phyloP scores from a whole-genome alignment of 1,140 invertebrate species.

The Harpegnathos saltator region DNA sequence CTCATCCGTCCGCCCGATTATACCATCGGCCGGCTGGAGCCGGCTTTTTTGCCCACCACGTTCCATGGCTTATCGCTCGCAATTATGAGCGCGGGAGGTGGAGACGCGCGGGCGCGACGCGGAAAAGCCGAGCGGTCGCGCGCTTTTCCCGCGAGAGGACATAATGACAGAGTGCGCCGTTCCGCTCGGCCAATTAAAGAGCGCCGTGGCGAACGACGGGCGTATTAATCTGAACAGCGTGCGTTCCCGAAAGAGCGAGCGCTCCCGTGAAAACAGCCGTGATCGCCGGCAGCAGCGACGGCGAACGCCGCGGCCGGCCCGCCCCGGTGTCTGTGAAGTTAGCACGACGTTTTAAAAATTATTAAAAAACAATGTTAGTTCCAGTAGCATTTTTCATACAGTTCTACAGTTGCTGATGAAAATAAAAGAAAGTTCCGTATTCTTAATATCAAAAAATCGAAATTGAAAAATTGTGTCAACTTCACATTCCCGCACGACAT shows the following conservation, averaged over 20 bases:
- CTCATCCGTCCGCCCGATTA: not conserved
- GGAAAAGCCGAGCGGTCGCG: slow-evolving; percentile 12
- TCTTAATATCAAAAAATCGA: too few relatives aligned
- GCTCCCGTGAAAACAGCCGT: slow-evolving; percentile 10
- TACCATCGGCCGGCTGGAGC: not conserved
- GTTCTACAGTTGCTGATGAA: too few relatives aligned
- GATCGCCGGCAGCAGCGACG: not conserved
- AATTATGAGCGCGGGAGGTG: not conserved
- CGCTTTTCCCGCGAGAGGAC: not conserved
- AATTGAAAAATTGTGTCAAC: too few relatives aligned
- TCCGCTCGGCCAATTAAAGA: slow-evolving; percentile 35
- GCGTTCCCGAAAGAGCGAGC: too few relatives aligned
- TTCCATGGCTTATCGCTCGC: not conserved
- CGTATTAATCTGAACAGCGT: slow-evolving; percentile 25
- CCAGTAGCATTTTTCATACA: too few relatives aligned
- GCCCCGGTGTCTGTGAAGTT: too few relatives aligned
- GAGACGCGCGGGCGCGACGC: not conserved
- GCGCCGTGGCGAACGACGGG: not conserved
- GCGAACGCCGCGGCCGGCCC: too few relatives aligned
- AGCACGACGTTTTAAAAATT: too few relatives aligned
- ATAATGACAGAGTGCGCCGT: slow-evolving; percentile 3
- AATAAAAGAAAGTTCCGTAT: too few relatives aligned
- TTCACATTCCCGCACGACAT: too few relatives aligned
- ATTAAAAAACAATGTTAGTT: too few relatives aligned
- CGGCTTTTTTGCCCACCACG: not conserved